These are phyloP conservation scores for Kryptopterus vitreolus DNA, from an alignment of 2,797 vertebrate genomes.

Conservation along the genomic window DNA sequence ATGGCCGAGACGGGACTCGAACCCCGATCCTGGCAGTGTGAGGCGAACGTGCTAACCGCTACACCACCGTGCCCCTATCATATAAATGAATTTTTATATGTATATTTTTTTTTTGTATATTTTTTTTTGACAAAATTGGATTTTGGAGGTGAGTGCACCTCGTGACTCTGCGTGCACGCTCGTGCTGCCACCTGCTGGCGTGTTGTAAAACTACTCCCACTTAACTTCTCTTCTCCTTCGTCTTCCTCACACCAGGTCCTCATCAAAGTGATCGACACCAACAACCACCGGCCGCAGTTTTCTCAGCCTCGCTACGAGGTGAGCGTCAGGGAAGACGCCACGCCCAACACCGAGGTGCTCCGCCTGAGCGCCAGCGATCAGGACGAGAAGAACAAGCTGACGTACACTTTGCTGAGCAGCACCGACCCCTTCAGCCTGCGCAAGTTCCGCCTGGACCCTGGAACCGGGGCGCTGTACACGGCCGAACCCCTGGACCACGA, in stretches of 20 bases:
- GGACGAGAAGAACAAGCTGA: slow-evolving; percentile 97
- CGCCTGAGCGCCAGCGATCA: slow-evolving; percentile 86
- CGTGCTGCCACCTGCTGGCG: too few relatives aligned
- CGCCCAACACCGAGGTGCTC: slow-evolving; percentile 85
- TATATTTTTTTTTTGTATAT: too few relatives aligned
- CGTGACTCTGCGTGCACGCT: too few relatives aligned
- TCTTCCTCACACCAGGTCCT: slow-evolving; percentile 76
- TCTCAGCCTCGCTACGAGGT: slow-evolving; percentile 85
- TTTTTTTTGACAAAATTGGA: too few relatives aligned
- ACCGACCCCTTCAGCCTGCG: slow-evolving; percentile 89
- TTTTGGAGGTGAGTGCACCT: too few relatives aligned
- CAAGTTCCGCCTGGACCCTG: slow-evolving; percentile 93
- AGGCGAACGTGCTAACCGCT: too few relatives aligned
- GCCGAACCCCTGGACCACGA: slow-evolving; percentile 91
- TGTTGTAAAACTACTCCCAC: neutral
- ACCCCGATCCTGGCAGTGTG: too few relatives aligned
- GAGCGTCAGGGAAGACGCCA: slow-evolving; percentile 84
- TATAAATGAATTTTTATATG: too few relatives aligned
- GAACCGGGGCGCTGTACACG: slow-evolving; percentile 85
- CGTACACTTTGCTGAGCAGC: slow-evolving; percentile 92
- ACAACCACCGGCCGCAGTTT: slow-evolving; percentile 96
- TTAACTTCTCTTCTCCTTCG: neutral
- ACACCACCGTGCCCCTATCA: too few relatives aligned
- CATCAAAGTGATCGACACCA: slow-evolving; percentile 96
- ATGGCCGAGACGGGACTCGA: too few relatives aligned